Evolutionary conservation across 2,888 invertebrate genomes (phyloP).

Genomic region (Drosophila algonquin): DNA sequence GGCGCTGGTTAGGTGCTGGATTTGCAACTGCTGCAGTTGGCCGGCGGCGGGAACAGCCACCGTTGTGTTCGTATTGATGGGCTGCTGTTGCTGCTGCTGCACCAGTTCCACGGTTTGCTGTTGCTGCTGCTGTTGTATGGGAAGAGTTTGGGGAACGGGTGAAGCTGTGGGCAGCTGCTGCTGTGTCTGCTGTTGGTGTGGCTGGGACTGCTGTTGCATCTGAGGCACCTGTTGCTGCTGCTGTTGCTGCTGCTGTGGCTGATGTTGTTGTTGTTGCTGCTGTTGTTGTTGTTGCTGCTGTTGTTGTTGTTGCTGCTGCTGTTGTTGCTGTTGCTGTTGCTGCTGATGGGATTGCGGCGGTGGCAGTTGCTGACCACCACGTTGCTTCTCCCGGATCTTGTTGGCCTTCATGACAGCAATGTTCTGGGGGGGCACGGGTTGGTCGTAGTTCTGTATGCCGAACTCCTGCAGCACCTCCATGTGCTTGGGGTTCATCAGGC

Average conservation of each 20-base stretch:
- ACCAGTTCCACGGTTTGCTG: constrained; percentile 58
- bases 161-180: constrained; percentile 53
- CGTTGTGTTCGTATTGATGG: constrained; percentile 53
- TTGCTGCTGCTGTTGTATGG: constrained; percentile 56
- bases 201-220: constrained; percentile 39
- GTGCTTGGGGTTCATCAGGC: constrained; percentile 91
- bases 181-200: constrained; percentile 78
- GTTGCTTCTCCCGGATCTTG: constrained; percentile 92
- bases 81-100: constrained; percentile 42
- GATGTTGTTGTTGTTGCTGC: constrained; percentile 81
- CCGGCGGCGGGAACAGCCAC: constrained; percentile 52
- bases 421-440: constrained; percentile 92
- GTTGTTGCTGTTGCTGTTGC: constrained; percentile 45
- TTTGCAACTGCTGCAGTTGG: constrained; percentile 78
- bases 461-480: constrained; percentile 92
- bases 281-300: constrained; percentile 35
- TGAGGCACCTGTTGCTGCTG: constrained; percentile 23
- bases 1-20: constrained; percentile 71
- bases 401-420: constrained; percentile 92
- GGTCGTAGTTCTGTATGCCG: constrained; percentile 92
- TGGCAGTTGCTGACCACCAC: constrained; percentile 84
- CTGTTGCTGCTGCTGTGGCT: constrained; percentile 61
- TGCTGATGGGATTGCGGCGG: constrained; percentile 61
- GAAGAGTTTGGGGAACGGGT: constrained; percentile 64
- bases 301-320: constrained; percentile 38